Conservation (phyloP, 2,888 invertebrate genomes). For the Sericinus montela region DNA sequence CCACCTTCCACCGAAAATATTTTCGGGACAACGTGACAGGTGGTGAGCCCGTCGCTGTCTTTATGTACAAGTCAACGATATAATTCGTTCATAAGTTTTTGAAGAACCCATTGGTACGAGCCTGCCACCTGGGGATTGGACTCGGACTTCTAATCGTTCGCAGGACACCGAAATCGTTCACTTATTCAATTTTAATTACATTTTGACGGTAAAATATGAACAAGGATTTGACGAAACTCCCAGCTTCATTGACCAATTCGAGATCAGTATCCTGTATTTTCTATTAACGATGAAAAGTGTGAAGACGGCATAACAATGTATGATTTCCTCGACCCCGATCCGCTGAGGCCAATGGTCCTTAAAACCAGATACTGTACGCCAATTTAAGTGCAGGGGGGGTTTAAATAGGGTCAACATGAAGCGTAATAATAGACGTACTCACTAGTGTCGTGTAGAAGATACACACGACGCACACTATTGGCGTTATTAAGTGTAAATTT, state of each 20-base stretch:
- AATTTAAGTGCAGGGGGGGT: slow-evolving; percentile 30
- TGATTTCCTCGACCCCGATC: neutral
- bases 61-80: too few relatives aligned
- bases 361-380: slow-evolving; percentile 28
- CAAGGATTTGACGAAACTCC: too few relatives aligned
- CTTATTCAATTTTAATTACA: too few relatives aligned
- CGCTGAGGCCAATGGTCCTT: slow-evolving; percentile 29
- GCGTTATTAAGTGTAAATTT: slow-evolving; percentile 87
- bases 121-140: too few relatives aligned
- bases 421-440: slow-evolving; percentile 53
- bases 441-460: slow-evolving; percentile 95
- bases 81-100: too few relatives aligned
- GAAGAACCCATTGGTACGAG: too few relatives aligned
- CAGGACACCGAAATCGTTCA: too few relatives aligned
- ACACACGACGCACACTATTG: slow-evolving; percentile 90
- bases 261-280: neutral
- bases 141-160: too few relatives aligned
- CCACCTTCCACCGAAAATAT: too few relatives aligned
- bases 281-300: neutral
- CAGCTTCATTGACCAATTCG: neutral
- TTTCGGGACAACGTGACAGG: too few relatives aligned
- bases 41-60: too few relatives aligned
- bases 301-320: neutral
- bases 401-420: slow-evolving; percentile 34
- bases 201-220: too few relatives aligned